phyloP scores from a whole-genome alignment of 2,888 invertebrate genomes.

The Podotricha telesiphe region DNA sequence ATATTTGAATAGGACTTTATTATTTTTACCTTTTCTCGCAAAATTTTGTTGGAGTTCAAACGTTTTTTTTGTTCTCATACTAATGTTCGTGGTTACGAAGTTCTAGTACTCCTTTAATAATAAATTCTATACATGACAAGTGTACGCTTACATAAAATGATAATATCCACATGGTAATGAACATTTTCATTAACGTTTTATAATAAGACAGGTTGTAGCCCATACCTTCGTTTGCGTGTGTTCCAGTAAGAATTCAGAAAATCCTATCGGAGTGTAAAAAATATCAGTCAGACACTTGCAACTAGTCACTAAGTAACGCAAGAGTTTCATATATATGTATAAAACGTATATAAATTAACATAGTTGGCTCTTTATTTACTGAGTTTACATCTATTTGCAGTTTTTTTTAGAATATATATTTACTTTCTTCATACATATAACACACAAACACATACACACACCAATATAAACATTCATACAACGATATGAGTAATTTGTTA shows the following conservation, averaged over 20 bases:
- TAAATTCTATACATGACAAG: neutral
- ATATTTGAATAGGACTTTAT: constrained; percentile 18
- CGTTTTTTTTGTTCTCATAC: neutral
- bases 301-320: no score
- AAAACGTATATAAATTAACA: no score
- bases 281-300: no score
- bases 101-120: neutral
- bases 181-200: constrained; percentile 1
- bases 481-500: no score
- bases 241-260: no score
- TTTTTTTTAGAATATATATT: neutral
- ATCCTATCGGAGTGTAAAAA: no score
- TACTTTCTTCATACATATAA: no score
- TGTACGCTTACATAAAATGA: neutral
- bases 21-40: constrained; percentile 7
- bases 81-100: neutral
- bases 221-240: no score
- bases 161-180: neutral
- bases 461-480: no score
- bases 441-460: no score
- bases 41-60: neutral
- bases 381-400: constrained; percentile 1
- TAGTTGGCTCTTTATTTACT: constrained; percentile 12
- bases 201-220: no score
- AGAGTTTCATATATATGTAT: no score